Base-by-base conservation (phyloP, 2,797 vertebrate genomes). In the Cyprinella venusta region DNA sequence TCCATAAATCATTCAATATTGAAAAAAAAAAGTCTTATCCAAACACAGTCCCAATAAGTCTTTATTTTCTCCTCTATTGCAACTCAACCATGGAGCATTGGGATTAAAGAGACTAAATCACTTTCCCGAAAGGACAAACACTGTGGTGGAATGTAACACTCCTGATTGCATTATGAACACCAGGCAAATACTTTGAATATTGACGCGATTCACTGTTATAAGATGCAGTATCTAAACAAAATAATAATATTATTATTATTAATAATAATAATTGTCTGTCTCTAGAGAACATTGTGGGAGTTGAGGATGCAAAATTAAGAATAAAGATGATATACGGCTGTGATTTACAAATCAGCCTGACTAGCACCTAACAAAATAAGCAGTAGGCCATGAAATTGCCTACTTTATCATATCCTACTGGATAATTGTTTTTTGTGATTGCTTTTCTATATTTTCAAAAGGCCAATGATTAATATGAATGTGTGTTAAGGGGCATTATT, bases 361-460 rank as follows among this genome's bases (percentile, higher is more conserved):
- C 90, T 90, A 88, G 90, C 88, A 90, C 84, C 85, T 87, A 84
- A 90, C 91, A 91, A 91, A 76, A 92, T 89, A 91, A 88, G 92
- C 93, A 94, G 89, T 86, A 90, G 89, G 90, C 87, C 93, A 93
- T 95, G 92, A 94, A 95, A 95, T 94, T 91, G 93, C 90, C 87
- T 89, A 88, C 92, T 92, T 92, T 94, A 95, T 95, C 93, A 92
- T 89, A 89, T 93, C 89, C 89, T 70, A 79, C 64, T 88, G 89
- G 89, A 91, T 93, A 92, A 93, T 92, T 94, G 90, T 93, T 94
- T 92, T 92, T 93, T 89, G 85, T 90, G 88, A 71, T 89, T 90
- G 88, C n/a, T 86, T 92, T 89, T 90, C 86, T 89, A 70, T 87
- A 83, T 90, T 91, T 88, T 88, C 87, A 88, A 89, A 90, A 88